phyloP scores from a whole-genome alignment of 2,797 vertebrate genomes.

The Spinus olivaceus region DNA sequence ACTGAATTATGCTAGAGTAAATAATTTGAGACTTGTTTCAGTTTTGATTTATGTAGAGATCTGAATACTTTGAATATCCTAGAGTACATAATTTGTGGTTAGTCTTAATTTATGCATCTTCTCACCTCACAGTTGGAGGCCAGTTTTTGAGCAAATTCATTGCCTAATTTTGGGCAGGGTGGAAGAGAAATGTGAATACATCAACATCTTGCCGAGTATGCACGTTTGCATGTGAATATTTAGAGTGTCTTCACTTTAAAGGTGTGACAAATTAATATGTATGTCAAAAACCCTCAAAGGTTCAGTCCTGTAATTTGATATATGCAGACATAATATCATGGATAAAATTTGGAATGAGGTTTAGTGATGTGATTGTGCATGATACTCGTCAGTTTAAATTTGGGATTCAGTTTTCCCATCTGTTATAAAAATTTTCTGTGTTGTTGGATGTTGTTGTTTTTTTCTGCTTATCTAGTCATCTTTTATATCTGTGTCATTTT shows the following conservation, averaged over 20 bases:
- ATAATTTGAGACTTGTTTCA: slow-evolving; percentile 19
- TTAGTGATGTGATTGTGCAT: neutral
- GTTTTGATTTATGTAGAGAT: slow-evolving; percentile 24
- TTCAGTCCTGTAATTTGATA: neutral
- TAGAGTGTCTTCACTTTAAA: neutral
- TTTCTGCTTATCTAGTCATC: neutral
- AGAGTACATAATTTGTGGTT: slow-evolving; percentile 14
- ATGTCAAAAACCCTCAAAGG: neutral
- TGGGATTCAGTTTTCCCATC: neutral
- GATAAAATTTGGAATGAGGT: neutral
- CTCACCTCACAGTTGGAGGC: slow-evolving; percentile 35
- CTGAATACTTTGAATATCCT: slow-evolving; percentile 19
- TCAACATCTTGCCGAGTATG: neutral
- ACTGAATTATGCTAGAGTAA: neutral
- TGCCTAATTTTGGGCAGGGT: slow-evolving; percentile 2
- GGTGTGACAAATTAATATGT: neutral
- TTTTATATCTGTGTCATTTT: neutral
- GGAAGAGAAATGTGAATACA: neutral
- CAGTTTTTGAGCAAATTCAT: slow-evolving; percentile 8
- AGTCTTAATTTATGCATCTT: slow-evolving; percentile 30
- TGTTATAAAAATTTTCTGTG: neutral
- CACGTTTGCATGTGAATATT: neutral
- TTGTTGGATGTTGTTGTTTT: neutral
- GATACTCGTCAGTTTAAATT: neutral
- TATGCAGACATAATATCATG: neutral